Base-by-base conservation (phyloP, 2,113 vertebrate species). In the Phaethon lepturus region DNA sequence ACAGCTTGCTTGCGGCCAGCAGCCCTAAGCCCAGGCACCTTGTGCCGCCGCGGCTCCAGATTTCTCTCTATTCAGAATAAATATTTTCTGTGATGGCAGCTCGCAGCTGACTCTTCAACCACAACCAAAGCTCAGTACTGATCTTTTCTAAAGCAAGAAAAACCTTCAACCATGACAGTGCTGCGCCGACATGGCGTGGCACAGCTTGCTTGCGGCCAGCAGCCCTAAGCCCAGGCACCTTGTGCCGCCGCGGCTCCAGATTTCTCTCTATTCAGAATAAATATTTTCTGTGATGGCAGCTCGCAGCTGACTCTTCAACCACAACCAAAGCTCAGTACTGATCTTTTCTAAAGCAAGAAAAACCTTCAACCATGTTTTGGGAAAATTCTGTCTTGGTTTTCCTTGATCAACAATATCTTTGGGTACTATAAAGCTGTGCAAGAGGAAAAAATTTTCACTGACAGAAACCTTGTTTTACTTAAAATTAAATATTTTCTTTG, bases 401-500 rank as follows among this genome's bases (percentile, higher is more conserved):
- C 4, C 0, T 47, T 91, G 60, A 63, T 31, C 26, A 44, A 16
- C 58, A 35, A 13, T 77, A 26, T 74, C 60, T 74, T 26, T n/a
- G 31, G 15, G 35, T 81, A 62, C 13, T 16, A 11, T 73, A 86
- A 91, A 86, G n/a, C 28, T 91, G 59, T 67, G 44, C 31, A 81
- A 44, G 38, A 75, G 28, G 33, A 77, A 35, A 78, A 93, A 38
- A 52, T 47, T 38, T 66, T 92, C 28, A 40, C 19, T 74, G 42
- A 69, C 19, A 90, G 55, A 49, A 77, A 42, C 62, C 55, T 47
- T 81, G 6, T n/a, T 88, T 79, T 69, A 83, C 25, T 77, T 69
- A 47, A 59, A 86, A 81, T 47, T 35, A 85, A 75, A 42, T 86
- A 42, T 79, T 92, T 80, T 53, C n/a, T 83, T 69, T 77, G 45